These are phyloP conservation scores for Aethes cnicana DNA, from an alignment of 2,888 invertebrate genomes.

Conservation along the genomic window DNA sequence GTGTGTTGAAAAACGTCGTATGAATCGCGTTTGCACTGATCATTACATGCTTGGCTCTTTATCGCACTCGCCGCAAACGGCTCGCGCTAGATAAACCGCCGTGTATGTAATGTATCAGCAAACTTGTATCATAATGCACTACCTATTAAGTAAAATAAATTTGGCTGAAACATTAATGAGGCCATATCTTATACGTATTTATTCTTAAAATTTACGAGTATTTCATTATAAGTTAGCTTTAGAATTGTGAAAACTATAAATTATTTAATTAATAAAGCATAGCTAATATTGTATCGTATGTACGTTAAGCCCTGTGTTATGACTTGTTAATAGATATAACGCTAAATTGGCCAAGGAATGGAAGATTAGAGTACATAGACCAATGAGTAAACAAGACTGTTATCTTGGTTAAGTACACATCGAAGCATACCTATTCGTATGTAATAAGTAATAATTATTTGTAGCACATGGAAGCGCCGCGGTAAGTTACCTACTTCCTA, in stretches of 20 bases:
- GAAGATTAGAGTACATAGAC: slow-evolving; percentile 46
- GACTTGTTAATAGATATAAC: slow-evolving; percentile 30
- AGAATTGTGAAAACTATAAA: neutral
- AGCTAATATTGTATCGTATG: slow-evolving; percentile 17
- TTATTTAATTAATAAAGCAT: slow-evolving; percentile 7
- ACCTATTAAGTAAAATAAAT: too few relatives aligned
- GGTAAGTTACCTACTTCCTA: too few relatives aligned
- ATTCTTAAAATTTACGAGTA: neutral
- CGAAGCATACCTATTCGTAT: slow-evolving; percentile 34
- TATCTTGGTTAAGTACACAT: slow-evolving; percentile 73
- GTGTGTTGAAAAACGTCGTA: too few relatives aligned
- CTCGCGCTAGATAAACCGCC: too few relatives aligned
- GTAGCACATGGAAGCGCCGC: too few relatives aligned
- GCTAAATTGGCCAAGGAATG: slow-evolving; percentile 34
- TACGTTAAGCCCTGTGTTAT: slow-evolving; percentile 37
- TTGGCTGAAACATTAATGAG: neutral
- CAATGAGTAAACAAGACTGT: slow-evolving; percentile 77
- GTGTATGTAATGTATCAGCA: too few relatives aligned
- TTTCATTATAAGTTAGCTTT: neutral
- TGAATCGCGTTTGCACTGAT: too few relatives aligned
- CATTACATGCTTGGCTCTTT: too few relatives aligned
- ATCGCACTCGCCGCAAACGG: too few relatives aligned
- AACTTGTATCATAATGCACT: too few relatives aligned
- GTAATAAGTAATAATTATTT: too few relatives aligned
- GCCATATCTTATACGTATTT: neutral